Evolutionary conservation across 2,797 vertebrate genomes (phyloP).

Genomic region (Tenualosa ilisha): DNA sequence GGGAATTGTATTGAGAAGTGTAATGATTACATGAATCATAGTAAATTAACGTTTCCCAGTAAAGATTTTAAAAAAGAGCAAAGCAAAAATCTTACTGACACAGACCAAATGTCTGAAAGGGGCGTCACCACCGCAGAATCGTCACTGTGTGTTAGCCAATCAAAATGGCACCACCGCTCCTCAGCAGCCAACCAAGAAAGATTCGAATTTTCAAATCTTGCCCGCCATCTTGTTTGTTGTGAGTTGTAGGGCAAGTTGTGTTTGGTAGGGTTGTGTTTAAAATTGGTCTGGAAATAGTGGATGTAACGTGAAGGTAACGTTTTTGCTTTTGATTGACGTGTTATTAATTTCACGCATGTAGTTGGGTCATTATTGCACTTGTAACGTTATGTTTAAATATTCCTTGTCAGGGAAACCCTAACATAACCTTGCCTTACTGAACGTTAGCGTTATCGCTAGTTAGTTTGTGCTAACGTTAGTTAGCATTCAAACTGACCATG

Average conservation of each 20-base stretch:
- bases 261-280: not conserved
- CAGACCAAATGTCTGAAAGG: not conserved
- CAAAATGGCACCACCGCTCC: constrained; percentile 3
- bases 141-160: constrained; percentile 52
- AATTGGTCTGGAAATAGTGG: not conserved
- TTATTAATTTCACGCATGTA: not conserved
- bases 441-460: not conserved
- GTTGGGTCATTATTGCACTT: not conserved
- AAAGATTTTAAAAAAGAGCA: no score
- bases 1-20: no score
- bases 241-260: not conserved
- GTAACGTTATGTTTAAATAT: not conserved
- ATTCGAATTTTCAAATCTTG: constrained; percentile 62
- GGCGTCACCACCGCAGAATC: not conserved
- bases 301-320: not conserved
- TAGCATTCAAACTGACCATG: constrained; percentile 1
- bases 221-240: constrained; percentile 64
- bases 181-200: constrained; percentile 60
- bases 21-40: no score
- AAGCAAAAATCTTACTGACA: no score
- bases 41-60: no score
- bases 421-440: no score
- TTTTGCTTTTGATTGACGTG: not conserved
- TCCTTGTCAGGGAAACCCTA: not conserved
- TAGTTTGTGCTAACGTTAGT: not conserved